Evolutionary conservation across 2,113 vertebrate species (phyloP), one percentile per base, ranked within the genome.

Genomic region (Cyanoramphus novaezelandiae): DNA sequence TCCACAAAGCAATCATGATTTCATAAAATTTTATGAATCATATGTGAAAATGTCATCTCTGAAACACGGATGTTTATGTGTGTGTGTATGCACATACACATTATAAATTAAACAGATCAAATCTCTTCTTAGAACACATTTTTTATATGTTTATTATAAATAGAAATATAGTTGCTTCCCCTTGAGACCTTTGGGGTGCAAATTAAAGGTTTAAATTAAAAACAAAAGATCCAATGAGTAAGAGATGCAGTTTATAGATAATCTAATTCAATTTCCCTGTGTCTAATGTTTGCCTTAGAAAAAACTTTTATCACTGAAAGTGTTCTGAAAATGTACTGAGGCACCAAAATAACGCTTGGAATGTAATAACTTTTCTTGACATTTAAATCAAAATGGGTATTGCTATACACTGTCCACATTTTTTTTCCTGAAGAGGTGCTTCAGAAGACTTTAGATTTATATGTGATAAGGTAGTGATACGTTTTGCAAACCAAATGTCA

Each of bases 11-110:
- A 76, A 6, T 43, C 18, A 50, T 39, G 4, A 50, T 70, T 82
- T 9, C 8, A 39, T 75, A 9, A 14, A 3, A 31, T 82, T 78
- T 88, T 67, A 39, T 72, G 6, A 33, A 33, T 55, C 8, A 19
- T n/a, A 12, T 41, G 9, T 69, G 16, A 57, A 69, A 72, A 47
- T 46, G 1, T 20, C 9, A 15, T 17, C 49, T 37, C 8, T 50
- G 28, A 53, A 67, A 52, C 27, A 50, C 6, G 33, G 5, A 13
- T 6, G 2, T 46, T 11, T 72, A 47, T 50, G 7, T 33, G 1
- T 15, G 23, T 17, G 1, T 28, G 10, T 1, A 0, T 25, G 9
- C 50, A 7, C 18, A 28, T 1, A 0, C 28, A 52, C 4, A 21
- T 9, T 57, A 33, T 15, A 33, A 69, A 49, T 68, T 25, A 37